Evolutionary conservation across 1,140 invertebrate species (phyloP), one percentile per base, ranked within the genome.

Genomic region (Steinernema feltiae): DNA sequence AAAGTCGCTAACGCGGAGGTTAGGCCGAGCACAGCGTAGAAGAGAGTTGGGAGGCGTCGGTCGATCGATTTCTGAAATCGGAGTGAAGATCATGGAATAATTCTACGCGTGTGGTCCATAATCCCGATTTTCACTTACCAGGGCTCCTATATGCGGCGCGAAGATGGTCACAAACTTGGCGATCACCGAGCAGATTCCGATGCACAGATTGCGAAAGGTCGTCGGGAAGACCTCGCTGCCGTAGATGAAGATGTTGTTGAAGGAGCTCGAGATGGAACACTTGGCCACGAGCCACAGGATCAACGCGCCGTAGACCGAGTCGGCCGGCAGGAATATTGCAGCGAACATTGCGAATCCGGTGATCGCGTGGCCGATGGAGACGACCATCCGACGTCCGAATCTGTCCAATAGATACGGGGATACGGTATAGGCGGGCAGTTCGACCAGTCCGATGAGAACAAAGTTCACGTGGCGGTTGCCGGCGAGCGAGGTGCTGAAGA

Each of bases 401-500:
- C 76, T 84, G 30, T 85, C 75, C 12, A 87, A 48, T 2, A 85
- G 63, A 31, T 81, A 71, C 1, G 81, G 80, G 63, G 80, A 78
- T 1, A 83, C 30, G 29, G 87, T 32, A 73, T 81, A 81, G 1
- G 81, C 81, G 0, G 87, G 86, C 27, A 87, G 73, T 70, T 88
- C 87, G n/a, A 87, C 75, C 1, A 86, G 27, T 17, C 81, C 85
- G 30, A 81, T 78, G 1, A 87, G 70, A 29, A 87, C 82, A 74
- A 84, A 87, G 70, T 88, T 88, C 1, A 87, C 32, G 75, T 82
- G 87, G 1, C 79, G 78, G 71, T 87, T 83, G 3, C 87, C 88
- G 30, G 80, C 81, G 31, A 88, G 48, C 21, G 84, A 71, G 0
- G 83, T 75, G 7, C 84, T 82, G 31, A 84, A 85, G 35, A 88